A percentile compares a stretch with the other conserved stretches of the same genome.
Evolutionary conservation across 2,797 vertebrate species (phyloP).

Genomic region (Rhinella marina): DNA sequence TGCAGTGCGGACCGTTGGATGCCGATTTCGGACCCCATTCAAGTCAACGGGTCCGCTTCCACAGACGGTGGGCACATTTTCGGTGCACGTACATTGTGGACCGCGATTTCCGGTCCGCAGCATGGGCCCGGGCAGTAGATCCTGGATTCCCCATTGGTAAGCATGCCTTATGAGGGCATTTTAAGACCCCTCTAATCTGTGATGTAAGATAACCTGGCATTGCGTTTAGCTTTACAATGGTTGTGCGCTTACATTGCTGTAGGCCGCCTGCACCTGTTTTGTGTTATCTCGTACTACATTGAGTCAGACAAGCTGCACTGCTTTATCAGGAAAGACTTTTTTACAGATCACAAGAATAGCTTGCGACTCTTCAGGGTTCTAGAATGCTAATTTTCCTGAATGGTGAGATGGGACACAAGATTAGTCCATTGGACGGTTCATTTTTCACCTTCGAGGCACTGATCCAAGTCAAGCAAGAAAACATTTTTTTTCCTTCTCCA

Average conservation of each 20-base stretch:
- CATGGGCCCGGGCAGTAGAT: no score
- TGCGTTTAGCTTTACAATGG: not conserved
- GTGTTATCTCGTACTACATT: conserved; percentile 63
- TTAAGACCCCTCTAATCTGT: not conserved
- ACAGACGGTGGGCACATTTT: no score
- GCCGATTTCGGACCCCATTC: no score
- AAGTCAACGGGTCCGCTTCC: no score
- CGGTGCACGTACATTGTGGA: no score
- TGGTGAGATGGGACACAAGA: conserved; percentile 63
- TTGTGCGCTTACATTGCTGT: not conserved
- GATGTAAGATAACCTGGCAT: not conserved
- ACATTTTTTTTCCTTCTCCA: conserved; percentile 3
- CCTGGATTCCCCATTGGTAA: no score
- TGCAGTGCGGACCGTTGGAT: no score
- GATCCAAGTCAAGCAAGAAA: conserved; percentile 55
- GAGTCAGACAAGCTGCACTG: conserved; percentile 65
- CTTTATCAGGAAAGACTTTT: conserved; percentile 67
- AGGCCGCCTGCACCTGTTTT: conserved; percentile 70
- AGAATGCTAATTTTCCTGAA: conserved; percentile 62
- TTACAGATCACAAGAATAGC: conserved; percentile 66
- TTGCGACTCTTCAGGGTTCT: conserved; percentile 65
- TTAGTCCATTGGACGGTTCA: conserved; percentile 66
- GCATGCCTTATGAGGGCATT: not conserved
- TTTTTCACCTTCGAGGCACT: conserved; percentile 67
- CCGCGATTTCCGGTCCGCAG: no score